Evolutionary conservation across 2,113 vertebrate genomes (phyloP).

Genomic region (Forbesichthys papilliferus): DNA sequence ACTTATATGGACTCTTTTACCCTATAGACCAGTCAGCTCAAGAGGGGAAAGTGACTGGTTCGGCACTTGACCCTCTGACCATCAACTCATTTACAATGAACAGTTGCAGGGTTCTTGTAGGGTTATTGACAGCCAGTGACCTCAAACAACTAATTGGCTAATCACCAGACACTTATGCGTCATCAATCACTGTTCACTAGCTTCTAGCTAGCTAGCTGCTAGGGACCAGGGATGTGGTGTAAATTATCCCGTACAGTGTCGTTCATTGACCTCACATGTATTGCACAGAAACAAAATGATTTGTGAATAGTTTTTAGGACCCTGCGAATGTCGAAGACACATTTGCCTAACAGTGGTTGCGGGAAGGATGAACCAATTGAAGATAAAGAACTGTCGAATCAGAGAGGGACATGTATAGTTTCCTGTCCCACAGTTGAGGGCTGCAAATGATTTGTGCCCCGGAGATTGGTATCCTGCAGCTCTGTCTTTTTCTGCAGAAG

Average conservation of each 20-base stretch:
- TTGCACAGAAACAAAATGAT: neutral
- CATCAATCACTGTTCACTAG: neutral
- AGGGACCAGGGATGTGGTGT: neutral
- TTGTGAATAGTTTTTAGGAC: neutral
- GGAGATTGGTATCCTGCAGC: constrained; percentile 20
- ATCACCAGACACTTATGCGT: neutral
- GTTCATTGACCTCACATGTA: neutral
- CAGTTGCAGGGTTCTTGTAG: neutral
- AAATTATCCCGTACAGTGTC: neutral
- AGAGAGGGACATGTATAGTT: neutral
- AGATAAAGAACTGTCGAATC: constrained; percentile 1
- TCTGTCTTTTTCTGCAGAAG: neutral
- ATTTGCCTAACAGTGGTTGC: neutral
- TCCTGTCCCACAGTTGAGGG: neutral
- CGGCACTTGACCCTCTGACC: constrained; percentile 13
- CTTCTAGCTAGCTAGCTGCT: neutral
- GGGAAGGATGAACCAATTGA: neutral
- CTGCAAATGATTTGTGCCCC: neutral
- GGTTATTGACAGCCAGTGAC: neutral
- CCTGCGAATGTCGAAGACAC: neutral
- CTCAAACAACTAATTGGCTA: neutral
- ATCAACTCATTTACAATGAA: constrained; percentile 15
- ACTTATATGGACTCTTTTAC: constrained; percentile 60
- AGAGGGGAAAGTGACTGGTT: constrained; percentile 6
- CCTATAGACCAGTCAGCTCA: constrained; percentile 25